Percentiles rank a stretch among this genome's conserved stretches.
phyloP scores from a whole-genome alignment of 2,113 vertebrate species.

The crab-eating macaque (Macaca fascicularis) region T2T-MFA8v1.1 NC_088379.1:141223001-141223500 shows the following conservation, averaged over 20 bases:
- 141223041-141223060: background rate
- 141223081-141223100: background rate
- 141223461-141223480: background rate
- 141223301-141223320: background rate
- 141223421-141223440: background rate
- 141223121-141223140: background rate
- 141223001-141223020: background rate
- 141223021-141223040: background rate
- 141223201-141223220: no score
- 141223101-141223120: background rate
- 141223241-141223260: background rate
- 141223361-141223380: background rate
- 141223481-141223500: background rate
- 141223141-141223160: background rate
- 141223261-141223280: background rate
- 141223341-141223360: background rate
- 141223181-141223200: background rate
- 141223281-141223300: background rate
- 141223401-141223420: background rate
- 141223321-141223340: rapidly evolving
- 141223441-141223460: background rate
- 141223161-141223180: background rate
- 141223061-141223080: background rate
- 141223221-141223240: background rate
- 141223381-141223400: background rate